These are phyloP conservation scores for Isotomurus palustris DNA, from an alignment of 2,888 invertebrate species.

Conservation along the genomic window DNA sequence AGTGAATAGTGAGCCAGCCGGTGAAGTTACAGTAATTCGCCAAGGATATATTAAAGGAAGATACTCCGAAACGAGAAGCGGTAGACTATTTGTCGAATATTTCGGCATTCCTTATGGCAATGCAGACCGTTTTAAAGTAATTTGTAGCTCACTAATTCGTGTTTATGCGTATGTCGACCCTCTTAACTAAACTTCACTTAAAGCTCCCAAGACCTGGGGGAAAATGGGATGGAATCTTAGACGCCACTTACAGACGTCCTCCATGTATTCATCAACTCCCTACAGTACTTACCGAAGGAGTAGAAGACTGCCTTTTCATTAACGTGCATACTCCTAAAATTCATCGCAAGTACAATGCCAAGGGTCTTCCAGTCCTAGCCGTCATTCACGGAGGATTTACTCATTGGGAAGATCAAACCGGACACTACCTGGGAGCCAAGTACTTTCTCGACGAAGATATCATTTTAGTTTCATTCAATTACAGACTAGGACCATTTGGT, in stretches of 20 bases:
- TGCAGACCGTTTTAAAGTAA: constrained; percentile 27
- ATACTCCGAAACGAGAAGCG: constrained; percentile 16
- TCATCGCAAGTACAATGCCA: constrained; percentile 11
- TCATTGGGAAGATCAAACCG: constrained; percentile 12
- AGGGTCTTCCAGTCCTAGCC: constrained; percentile 18
- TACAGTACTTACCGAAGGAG: background rate
- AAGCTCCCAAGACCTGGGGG: constrained; percentile 9
- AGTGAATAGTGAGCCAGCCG: constrained; percentile 10
- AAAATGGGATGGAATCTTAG: constrained; percentile 13
- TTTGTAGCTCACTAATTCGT: no score
- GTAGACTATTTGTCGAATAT: constrained; percentile 22
- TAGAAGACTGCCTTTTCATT: constrained; percentile 14
- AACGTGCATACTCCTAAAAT: constrained; percentile 18
- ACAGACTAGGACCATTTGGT: constrained; percentile 9
- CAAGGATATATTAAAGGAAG: constrained; percentile 21
- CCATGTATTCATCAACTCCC: background rate
- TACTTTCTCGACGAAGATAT: constrained; percentile 22
- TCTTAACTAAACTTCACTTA: background rate
- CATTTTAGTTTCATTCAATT: constrained; percentile 24
- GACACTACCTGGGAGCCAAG: constrained; percentile 16
- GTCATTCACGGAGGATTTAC: constrained; percentile 22
- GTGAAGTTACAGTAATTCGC: constrained; percentile 5
- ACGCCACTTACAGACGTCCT: background rate
- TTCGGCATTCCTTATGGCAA: constrained; percentile 26
- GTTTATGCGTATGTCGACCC: background rate